Conservation (phyloP, 64 coral and sea anemone genomes). For the Astreopora myriophthalma region DNA sequence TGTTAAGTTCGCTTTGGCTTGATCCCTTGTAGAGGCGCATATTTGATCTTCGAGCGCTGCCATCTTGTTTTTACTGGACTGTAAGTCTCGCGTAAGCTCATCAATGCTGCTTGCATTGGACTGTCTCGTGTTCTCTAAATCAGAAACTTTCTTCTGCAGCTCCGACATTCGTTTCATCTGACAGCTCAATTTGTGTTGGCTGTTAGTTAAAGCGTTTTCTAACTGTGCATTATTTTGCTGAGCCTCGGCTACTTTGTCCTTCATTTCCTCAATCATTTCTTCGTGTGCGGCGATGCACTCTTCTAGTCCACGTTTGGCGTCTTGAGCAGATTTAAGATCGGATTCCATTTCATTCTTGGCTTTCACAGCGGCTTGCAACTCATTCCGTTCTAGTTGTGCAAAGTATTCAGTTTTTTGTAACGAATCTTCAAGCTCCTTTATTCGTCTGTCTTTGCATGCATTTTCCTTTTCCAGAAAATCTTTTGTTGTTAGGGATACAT, state of each 20-base stretch:
- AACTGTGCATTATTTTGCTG: neutral
- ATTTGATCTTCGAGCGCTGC: neutral
- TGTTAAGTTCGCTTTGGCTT: neutral
- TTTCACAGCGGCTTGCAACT: neutral
- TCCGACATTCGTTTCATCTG: neutral
- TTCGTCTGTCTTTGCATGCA: neutral
- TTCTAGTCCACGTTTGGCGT: neutral
- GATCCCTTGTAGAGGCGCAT: slow-evolving; percentile 4
- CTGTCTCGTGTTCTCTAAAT: neutral
- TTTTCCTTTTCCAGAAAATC: slow-evolving; percentile 18
- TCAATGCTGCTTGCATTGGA: slow-evolving; percentile 8
- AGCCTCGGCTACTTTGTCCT: neutral
- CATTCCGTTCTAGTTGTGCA: slow-evolving; percentile 32
- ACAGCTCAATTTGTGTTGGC: neutral
- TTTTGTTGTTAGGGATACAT: neutral
- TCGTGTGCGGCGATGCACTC: slow-evolving; percentile 21
- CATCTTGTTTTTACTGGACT: slow-evolving; percentile 19
- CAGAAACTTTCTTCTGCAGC: neutral
- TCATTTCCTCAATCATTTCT: slow-evolving; percentile 1
- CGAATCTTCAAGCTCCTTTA: slow-evolving; percentile 1
- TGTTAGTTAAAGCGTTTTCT: slow-evolving; percentile 4
- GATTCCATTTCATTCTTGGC: slow-evolving; percentile 8
- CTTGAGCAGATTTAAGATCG: neutral
- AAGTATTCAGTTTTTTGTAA: neutral
- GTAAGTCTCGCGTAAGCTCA: neutral